Conservation (phyloP, 2,113 vertebrate species). For the Podarcis cretensis region DNA sequence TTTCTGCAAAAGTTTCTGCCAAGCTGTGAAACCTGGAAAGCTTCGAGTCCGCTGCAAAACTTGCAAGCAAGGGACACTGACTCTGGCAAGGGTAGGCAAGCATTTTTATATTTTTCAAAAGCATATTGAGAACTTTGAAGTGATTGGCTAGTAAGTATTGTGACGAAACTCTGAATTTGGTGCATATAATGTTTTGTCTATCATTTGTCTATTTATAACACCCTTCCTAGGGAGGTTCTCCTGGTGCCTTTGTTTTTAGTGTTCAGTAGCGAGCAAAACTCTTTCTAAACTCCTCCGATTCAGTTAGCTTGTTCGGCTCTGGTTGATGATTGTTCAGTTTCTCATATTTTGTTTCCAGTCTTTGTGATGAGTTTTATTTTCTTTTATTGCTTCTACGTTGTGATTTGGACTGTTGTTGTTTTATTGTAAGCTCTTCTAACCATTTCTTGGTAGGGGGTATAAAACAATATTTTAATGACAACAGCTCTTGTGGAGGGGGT, state of each 20-base stretch:
- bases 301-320: background rate
- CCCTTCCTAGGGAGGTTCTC: too few relatives aligned
- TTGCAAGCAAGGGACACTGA: constrained; percentile 87
- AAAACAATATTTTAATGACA: background rate
- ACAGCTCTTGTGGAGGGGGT: too few relatives aligned
- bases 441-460: background rate
- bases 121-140: background rate
- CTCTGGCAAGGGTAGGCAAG: constrained; percentile 81
- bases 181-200: background rate
- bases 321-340: background rate
- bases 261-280: background rate
- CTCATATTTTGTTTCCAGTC: background rate
- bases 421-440: background rate
- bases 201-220: background rate
- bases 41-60: constrained; percentile 83
- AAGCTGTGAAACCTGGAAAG: constrained; percentile 85
- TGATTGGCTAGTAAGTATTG: background rate
- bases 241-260: background rate
- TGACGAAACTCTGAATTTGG: background rate
- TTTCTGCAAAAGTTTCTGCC: constrained; percentile 87
- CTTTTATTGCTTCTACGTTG: background rate
- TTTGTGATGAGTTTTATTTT: background rate
- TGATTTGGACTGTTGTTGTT: background rate
- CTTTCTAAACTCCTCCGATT: background rate
- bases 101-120: background rate